A percentile compares a stretch with the other conserved stretches of the same genome.
Conservation (phyloP, 2,113 vertebrate genomes). For the Chinchilla lanigera region DNA sequence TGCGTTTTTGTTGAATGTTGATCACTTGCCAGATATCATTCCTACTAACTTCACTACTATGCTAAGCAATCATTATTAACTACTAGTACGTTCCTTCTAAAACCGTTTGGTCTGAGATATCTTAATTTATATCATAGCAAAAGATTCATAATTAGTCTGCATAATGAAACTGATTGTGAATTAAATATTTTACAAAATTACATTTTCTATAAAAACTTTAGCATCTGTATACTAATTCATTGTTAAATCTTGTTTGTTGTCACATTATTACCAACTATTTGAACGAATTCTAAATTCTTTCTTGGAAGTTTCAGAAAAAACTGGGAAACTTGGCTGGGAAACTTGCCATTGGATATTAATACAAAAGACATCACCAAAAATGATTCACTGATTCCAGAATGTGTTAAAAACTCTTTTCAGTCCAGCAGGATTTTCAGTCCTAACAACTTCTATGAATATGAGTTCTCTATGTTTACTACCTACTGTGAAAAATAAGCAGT, state of each 20-base stretch:
- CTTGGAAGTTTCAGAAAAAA: no score
- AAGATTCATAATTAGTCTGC: background rate
- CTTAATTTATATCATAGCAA: background rate
- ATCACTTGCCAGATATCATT: background rate
- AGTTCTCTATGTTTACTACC: constrained; percentile 62
- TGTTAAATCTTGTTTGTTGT: background rate
- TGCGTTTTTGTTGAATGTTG: background rate
- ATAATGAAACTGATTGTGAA: background rate
- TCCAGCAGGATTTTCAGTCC: constrained; percentile 13
- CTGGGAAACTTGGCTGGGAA: background rate
- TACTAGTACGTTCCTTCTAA: background rate
- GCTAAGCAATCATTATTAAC: background rate
- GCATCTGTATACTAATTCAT: background rate
- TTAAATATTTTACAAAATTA: constrained; percentile 3
- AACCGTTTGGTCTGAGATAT: background rate
- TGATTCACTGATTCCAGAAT: background rate
- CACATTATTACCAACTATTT: background rate
- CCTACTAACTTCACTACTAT: background rate
- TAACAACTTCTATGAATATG: constrained; percentile 3
- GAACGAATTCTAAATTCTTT: background rate
- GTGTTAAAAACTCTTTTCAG: background rate
- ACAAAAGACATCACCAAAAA: background rate
- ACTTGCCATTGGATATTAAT: background rate
- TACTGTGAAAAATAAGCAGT: constrained; percentile 64
- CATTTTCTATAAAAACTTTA: background rate